Percentiles rank a stretch among this genome's conserved stretches.
Evolutionary conservation across 2,113 vertebrate species (phyloP).

Genomic region (Clarias macrocephalus): DNA sequence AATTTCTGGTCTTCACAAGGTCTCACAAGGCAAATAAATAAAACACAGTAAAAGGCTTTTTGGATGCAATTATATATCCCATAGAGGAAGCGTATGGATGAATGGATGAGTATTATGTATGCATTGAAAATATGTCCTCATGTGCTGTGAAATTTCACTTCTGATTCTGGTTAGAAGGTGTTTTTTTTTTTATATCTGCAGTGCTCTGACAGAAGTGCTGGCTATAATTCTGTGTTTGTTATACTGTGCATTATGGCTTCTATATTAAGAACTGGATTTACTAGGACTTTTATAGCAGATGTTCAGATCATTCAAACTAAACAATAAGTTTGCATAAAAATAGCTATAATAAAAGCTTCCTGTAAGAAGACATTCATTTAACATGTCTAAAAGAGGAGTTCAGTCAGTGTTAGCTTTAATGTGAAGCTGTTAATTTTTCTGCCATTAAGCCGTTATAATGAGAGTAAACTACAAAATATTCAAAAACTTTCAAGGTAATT

Average conservation of each 20-base stretch:
- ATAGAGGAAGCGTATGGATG: background rate
- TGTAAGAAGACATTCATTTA: background rate
- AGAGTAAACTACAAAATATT: background rate
- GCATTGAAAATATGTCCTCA: background rate
- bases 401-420: background rate
- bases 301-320: background rate
- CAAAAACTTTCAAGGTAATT: background rate
- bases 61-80: background rate
- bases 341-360: background rate
- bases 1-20: conserved; percentile 38
- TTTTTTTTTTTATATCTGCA: background rate
- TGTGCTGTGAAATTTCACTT: background rate
- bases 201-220: background rate
- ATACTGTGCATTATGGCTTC: background rate
- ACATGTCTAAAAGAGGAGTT: background rate
- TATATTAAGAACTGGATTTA: background rate
- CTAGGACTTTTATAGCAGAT: background rate
- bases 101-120: background rate
- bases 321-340: background rate
- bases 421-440: background rate
- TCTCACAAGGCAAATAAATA: conserved; percentile 38
- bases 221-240: background rate
- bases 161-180: background rate
- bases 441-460: background rate
- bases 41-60: conserved; percentile 4